phyloP scores from a whole-genome alignment of 2,113 vertebrate species.

The Meriones unguiculatus region DNA sequence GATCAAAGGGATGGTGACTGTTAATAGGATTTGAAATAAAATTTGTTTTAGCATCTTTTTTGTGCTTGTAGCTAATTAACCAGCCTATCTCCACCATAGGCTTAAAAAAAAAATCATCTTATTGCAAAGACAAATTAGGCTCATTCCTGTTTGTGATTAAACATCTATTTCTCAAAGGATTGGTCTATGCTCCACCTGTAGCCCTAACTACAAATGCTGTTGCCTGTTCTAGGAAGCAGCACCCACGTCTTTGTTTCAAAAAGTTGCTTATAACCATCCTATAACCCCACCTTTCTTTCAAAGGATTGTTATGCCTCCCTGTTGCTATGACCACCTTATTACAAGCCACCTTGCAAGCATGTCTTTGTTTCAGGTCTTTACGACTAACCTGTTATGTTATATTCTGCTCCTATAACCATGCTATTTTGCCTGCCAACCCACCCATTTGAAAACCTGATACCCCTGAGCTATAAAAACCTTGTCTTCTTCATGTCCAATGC shows the following conservation, averaged over 20 bases:
- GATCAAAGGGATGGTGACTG: background rate
- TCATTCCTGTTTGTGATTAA: background rate
- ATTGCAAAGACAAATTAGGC: background rate
- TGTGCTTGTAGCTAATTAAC: background rate
- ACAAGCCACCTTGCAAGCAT: background rate
- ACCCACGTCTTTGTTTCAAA: background rate
- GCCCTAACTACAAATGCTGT: background rate
- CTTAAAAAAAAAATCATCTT: background rate
- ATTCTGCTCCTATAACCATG: background rate
- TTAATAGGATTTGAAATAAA: background rate
- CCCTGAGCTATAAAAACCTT: background rate
- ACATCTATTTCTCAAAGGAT: background rate
- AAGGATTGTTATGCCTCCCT: background rate
- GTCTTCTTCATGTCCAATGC: background rate
- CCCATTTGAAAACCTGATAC: background rate
- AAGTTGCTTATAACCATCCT: background rate
- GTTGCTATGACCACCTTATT: background rate
- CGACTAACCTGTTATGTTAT: background rate
- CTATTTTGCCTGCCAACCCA: background rate
- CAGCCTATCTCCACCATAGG: background rate
- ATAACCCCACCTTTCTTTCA: background rate
- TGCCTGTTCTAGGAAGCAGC: background rate
- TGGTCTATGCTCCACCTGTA: background rate
- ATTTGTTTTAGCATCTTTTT: slow-evolving; percentile 4
- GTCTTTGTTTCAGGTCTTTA: background rate